Evolutionary conservation across 2,797 vertebrate genomes (phyloP).

Genomic region (Siniperca scherzeri): DNA sequence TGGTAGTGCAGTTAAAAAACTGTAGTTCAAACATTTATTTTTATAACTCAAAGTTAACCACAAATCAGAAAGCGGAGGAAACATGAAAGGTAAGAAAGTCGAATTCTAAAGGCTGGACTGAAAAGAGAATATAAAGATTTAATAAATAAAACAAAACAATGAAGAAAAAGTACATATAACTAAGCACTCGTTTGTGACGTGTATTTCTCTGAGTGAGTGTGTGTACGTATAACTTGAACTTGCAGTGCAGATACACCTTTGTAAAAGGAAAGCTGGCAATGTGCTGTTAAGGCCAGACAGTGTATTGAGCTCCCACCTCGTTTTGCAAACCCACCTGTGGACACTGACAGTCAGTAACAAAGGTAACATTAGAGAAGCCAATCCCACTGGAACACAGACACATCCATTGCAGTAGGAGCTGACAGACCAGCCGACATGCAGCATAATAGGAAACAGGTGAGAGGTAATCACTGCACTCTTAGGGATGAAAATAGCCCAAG

Average conservation of each 20-base stretch:
- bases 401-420: conserved; percentile 46
- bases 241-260: conserved; percentile 26
- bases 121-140: not conserved
- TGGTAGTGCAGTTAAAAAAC: not conserved
- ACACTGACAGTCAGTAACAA: conserved; percentile 66
- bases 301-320: conserved; percentile 19
- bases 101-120: not conserved
- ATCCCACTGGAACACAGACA: conserved; percentile 58
- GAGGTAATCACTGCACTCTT: conserved; percentile 37
- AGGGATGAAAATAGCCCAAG: conserved; percentile 53
- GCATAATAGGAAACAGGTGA: conserved; percentile 74
- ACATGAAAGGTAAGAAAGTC: not conserved
- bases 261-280: conserved; percentile 13
- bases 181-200: not conserved
- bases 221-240: conserved; percentile 9
- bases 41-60: not conserved
- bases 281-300: conserved; percentile 15
- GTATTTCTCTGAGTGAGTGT: not conserved
- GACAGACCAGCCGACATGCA: conserved; percentile 45
- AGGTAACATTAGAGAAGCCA: conserved; percentile 74
- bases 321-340: conserved; percentile 58
- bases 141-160: not conserved
- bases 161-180: not conserved
- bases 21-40: not conserved
- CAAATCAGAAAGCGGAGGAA: not conserved